Base-by-base conservation (phyloP, 2,113 vertebrate species). In the Aythya baeri region DNA sequence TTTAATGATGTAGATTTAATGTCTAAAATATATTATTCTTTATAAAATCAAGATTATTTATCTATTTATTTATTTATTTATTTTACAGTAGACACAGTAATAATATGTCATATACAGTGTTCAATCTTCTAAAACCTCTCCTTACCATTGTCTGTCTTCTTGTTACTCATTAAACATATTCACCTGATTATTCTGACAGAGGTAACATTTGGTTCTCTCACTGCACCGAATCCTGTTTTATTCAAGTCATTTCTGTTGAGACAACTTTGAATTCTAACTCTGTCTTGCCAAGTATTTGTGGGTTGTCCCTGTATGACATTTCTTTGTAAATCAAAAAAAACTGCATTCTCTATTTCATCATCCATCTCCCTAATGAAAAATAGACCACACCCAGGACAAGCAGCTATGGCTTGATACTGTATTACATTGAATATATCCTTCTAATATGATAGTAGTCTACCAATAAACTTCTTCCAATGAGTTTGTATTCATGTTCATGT, bases 271-370 rank as follows among this genome's bases (percentile, higher is more conserved):
- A 80, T 86, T 73, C 29, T 86, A 70, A 66, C 58, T 6, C 13
- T 62, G 68, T 41, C 65, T 83, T 91, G 80, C n/a, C 80, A 86
- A 92, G 73, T 81, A 8, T 10, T 74, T 94, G 63, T 0, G 55
- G 59, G 17, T 66, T 81, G 20, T 80, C 44, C 34, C 34, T 62
- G 55, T 15, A 32, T 58, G 73, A 9, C 49, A 44, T 62, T 86
- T 38, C 41, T 86, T 92, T 72, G 32, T 57, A 88, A 92, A 94
- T 49, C 57, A 67, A 92, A 85, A 32, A 17, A 44, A 86, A 93
- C 83, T 77, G 36, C 58, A 44, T 4, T 83, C 23, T 73, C 29
- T 83, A 27, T 92, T 94, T 93, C 68, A 70, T 77, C 61, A 71
- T 91, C 63, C 22, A 5, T 70, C 44, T 74, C 31, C 44, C 41